phyloP scores from a whole-genome alignment of 2,797 vertebrate genomes.

The Sarcoramphus papa region DNA sequence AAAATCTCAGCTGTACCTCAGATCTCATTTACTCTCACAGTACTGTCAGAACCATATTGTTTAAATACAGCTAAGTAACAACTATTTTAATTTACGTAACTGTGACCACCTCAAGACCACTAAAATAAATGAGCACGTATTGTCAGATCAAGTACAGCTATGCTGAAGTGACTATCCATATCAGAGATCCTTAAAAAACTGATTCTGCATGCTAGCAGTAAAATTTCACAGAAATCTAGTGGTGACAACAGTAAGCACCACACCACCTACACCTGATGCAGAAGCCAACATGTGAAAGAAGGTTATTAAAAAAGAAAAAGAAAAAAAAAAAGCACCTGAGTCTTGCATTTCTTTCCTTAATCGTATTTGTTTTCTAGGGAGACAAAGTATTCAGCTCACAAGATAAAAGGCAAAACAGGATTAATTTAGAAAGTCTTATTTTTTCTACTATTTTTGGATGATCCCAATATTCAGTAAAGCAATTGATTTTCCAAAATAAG shows the following conservation, averaged over 20 bases:
- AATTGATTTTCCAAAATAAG: background rate
- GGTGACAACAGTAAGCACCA: background rate
- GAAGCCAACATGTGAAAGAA: background rate
- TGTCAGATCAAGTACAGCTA: background rate
- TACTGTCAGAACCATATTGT: background rate
- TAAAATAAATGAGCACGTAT: background rate
- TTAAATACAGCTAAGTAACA: background rate
- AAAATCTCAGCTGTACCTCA: background rate
- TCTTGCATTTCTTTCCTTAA: background rate
- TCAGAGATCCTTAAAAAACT: background rate
- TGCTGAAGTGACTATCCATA: background rate
- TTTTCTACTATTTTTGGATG: background rate
- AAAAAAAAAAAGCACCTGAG: background rate
- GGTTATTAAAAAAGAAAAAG: background rate
- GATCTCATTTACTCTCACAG: background rate
- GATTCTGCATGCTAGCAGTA: background rate
- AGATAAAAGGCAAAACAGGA: background rate
- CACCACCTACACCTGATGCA: background rate
- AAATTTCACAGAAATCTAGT: slow-evolving; percentile 15
- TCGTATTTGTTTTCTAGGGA: background rate
- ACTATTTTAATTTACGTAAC: background rate
- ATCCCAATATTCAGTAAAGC: background rate
- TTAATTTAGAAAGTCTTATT: background rate
- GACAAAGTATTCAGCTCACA: background rate
- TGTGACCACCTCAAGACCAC: background rate